phyloP scores from a whole-genome alignment of 1,140 invertebrate species.

The Battus philenor region DNA sequence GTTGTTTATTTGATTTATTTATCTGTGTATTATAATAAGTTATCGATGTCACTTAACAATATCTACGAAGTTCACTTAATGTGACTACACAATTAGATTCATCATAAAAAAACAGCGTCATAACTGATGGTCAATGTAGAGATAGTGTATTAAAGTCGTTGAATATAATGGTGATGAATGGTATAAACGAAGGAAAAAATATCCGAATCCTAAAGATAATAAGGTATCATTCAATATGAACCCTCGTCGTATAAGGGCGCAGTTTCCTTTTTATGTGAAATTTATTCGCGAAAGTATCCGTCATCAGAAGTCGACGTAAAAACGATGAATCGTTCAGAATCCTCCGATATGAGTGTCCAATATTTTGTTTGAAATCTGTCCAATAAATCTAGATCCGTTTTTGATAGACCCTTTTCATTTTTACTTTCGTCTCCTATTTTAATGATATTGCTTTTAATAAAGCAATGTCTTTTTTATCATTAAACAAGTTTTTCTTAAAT shows the following conservation, averaged over 20 bases:
- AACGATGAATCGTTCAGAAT: conserved; percentile 8
- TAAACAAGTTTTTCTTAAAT: too few species aligned
- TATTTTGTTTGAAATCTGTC: conserved; percentile 4
- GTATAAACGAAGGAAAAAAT: neutral
- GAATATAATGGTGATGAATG: neutral
- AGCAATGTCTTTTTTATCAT: too few species aligned
- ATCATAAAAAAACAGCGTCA: too few species aligned
- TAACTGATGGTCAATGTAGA: too few species aligned
- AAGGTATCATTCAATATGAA: too few species aligned
- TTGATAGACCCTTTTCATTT: neutral
- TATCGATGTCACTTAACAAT: too few species aligned
- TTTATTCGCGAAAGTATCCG: conserved; percentile 14
- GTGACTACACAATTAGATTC: too few species aligned
- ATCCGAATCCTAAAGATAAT: neutral
- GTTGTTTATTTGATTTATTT: too few species aligned
- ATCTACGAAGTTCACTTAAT: too few species aligned
- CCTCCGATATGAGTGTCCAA: conserved; percentile 9
- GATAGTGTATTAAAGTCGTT: neutral
- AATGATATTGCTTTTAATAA: too few species aligned
- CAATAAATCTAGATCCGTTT: conserved; percentile 7
- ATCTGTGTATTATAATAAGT: too few species aligned
- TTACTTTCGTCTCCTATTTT: neutral
- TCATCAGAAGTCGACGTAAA: conserved; percentile 12
- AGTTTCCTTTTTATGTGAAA: conserved; percentile 11
- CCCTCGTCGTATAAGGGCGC: neutral